These are phyloP conservation scores for Chelonus insularis DNA, from an alignment of 1,140 invertebrate species.

Conservation along the genomic window DNA sequence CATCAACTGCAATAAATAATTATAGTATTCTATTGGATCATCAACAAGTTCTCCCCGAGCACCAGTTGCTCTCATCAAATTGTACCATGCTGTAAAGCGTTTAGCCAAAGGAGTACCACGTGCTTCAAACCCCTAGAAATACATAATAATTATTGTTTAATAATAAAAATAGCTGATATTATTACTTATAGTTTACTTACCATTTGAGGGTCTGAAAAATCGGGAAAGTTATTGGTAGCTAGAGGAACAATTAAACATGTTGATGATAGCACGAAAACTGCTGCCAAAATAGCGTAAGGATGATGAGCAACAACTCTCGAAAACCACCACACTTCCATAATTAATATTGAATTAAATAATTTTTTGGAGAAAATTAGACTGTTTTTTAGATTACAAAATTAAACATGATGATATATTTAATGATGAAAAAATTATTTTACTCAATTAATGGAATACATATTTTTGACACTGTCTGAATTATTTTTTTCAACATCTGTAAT, in stretches of 20 bases:
- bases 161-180: slow-evolving; percentile 20
- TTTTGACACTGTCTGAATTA: too few relatives aligned
- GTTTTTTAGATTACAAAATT: too few relatives aligned
- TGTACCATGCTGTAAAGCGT: slow-evolving; percentile 79
- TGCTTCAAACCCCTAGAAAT: slow-evolving; percentile 81
- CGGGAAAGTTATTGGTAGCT: slow-evolving; percentile 69
- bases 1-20: slow-evolving; percentile 42
- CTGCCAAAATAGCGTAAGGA: slow-evolving; percentile 72
- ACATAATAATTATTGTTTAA: slow-evolving; percentile 28
- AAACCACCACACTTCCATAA: slow-evolving; percentile 59
- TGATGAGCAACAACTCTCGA: slow-evolving; percentile 72
- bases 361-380: too few relatives aligned
- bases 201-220: slow-evolving; percentile 78
- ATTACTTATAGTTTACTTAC: slow-evolving; percentile 48
- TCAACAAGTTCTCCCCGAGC: slow-evolving; percentile 70
- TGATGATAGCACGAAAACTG: slow-evolving; percentile 69
- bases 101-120: slow-evolving; percentile 79
- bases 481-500: too few relatives aligned
- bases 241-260: slow-evolving; percentile 74
- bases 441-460: too few relatives aligned
- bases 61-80: slow-evolving; percentile 75
- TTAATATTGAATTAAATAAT: too few relatives aligned
- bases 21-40: slow-evolving; percentile 70
- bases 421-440: too few relatives aligned
- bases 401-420: too few relatives aligned